These are phyloP conservation scores for Picathartes gymnocephalus DNA, from an alignment of 2,113 vertebrate genomes.

Conservation along the genomic window DNA sequence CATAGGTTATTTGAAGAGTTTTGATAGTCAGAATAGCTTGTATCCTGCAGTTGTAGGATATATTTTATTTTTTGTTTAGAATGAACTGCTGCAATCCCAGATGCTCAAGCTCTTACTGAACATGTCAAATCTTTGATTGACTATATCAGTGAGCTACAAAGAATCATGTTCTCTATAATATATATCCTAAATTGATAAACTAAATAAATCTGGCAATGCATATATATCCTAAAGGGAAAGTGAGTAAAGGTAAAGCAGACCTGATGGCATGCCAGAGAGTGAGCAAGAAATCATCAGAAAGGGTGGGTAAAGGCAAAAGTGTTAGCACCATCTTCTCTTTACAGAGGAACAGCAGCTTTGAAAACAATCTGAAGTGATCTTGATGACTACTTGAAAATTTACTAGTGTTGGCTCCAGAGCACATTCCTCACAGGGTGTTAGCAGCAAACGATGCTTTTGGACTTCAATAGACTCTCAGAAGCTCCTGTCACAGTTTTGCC, in stretches of 20 bases:
- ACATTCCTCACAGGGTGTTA: not conserved
- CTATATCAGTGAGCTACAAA: not conserved
- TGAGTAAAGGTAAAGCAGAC: not conserved
- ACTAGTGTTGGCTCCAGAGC: not conserved
- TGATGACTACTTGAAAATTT: not conserved
- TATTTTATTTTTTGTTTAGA: not conserved
- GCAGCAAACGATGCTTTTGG: not conserved
- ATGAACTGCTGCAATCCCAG: not conserved
- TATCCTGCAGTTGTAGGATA: not conserved
- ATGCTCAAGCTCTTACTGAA: not conserved
- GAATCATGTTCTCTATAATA: not conserved
- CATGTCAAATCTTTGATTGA: not conserved
- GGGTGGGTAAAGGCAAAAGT: not conserved
- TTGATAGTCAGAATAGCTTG: not conserved
- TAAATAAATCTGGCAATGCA: not conserved
- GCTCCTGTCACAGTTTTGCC: not conserved
- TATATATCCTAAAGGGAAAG: not conserved
- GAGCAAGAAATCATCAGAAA: not conserved
- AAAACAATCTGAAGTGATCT: not conserved
- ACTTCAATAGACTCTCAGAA: not conserved
- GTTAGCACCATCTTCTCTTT: not conserved
- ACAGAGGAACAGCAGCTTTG: not conserved
- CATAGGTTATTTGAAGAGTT: not conserved
- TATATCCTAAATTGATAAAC: not conserved
- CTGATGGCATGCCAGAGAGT: not conserved